These are phyloP conservation scores for Ivindomyrus marchei DNA, from an alignment of 2,113 vertebrate genomes.

Conservation along the genomic window DNA sequence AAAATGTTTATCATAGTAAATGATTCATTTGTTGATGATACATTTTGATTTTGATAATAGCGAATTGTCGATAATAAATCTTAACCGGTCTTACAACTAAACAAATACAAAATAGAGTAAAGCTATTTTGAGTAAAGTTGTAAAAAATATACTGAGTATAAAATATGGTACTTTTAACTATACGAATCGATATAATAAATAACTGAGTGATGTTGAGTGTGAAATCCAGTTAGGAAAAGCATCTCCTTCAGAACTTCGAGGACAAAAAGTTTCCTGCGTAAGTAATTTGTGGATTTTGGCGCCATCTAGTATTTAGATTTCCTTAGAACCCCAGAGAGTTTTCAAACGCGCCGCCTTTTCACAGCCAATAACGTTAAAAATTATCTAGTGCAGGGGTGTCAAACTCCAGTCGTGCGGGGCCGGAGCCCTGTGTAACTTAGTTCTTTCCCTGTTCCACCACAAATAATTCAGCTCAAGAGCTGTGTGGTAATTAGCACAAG, in stretches of 20 bases:
- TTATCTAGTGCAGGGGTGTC: no score
- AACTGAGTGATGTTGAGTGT: not conserved
- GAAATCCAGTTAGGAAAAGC: not conserved
- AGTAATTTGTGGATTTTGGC: constrained; percentile 1
- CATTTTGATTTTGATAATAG: not conserved
- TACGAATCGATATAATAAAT: not conserved
- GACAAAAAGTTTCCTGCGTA: not conserved
- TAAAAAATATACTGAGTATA: not conserved
- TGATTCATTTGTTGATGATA: not conserved
- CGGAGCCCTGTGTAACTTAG: no score
- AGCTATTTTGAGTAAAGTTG: not conserved
- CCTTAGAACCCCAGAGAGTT: not conserved
- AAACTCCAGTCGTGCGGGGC: no score
- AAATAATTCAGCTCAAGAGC: no score
- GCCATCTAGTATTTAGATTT: constrained; percentile 10
- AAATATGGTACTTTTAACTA: not conserved
- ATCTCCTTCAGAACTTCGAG: not conserved
- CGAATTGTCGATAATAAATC: not conserved
- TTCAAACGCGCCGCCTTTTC: not conserved
- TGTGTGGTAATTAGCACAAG: no score
- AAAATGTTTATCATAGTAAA: not conserved
- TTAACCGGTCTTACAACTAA: not conserved
- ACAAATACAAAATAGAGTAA: not conserved
- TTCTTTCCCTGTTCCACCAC: no score
- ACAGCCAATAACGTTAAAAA: not conserved